phyloP scores from a whole-genome alignment of 2,113 vertebrate species.

The Brachyhypopomus gauderio region DNA sequence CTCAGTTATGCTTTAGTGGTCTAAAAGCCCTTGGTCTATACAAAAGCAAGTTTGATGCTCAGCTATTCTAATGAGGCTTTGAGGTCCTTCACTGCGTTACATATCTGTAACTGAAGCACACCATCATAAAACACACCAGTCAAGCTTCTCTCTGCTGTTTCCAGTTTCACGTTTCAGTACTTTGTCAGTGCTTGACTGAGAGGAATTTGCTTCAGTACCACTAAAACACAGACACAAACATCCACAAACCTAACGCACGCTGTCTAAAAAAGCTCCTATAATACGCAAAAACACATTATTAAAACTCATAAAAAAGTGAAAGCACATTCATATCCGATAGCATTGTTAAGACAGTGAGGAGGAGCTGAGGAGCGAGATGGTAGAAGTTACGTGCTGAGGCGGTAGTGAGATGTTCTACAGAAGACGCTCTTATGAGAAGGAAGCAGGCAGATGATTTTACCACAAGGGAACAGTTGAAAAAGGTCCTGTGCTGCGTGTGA shows the following conservation, averaged over 20 bases:
- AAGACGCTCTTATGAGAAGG: too few relatives aligned
- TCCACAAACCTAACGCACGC: background rate
- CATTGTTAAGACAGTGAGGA: too few relatives aligned
- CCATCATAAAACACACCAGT: slow-evolving; percentile 5
- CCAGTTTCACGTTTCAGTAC: too few relatives aligned
- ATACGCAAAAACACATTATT: too few relatives aligned
- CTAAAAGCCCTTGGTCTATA: background rate
- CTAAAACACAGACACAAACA: background rate
- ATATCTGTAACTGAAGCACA: background rate
- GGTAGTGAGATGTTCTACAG: background rate
- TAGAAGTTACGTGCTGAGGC: background rate
- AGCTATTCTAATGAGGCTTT: slow-evolving; percentile 14
- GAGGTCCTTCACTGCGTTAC: background rate
- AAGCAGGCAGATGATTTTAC: background rate
- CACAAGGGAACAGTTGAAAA: background rate
- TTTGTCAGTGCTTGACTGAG: background rate
- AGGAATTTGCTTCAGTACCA: too few relatives aligned
- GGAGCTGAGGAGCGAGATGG: background rate
- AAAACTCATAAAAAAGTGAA: too few relatives aligned
- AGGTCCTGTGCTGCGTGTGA: background rate
- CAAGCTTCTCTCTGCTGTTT: background rate
- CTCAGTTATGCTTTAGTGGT: slow-evolving; percentile 21
- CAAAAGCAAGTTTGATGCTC: slow-evolving; percentile 7
- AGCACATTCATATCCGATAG: background rate
- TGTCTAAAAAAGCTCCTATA: too few relatives aligned